Base-by-base conservation (phyloP, 37 sponge, comb jelly and placozoan species). In the Spongilla lacustris region DNA sequence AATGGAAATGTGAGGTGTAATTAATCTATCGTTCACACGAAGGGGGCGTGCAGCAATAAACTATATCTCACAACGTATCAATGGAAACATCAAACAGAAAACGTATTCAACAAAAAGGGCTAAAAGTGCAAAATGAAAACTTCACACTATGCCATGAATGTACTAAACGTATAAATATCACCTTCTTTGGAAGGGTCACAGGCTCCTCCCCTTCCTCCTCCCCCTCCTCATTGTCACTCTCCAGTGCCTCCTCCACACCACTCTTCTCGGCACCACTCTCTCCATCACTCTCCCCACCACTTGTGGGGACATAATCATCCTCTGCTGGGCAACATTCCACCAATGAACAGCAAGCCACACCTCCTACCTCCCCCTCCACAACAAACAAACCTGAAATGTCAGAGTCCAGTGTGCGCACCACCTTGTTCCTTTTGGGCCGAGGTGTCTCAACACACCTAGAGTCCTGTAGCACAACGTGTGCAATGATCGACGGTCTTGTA, bases 301-400 rank as follows among this genome's bases (percentile, higher is more conserved):
- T 82, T 22, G 21, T 28, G 35, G 75, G 84, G 21, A 24, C 22
- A 74, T 83, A 83, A 35, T 83, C 84, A 50, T 83, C 84, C 58
- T 66, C 84, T 83, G 66, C 30, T 5, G 13, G 50, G 17, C 66
- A 49, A 26, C 31, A 38, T n/a, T n/a, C n/a, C n/a, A n/a, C n/a
- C n/a, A n/a, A 73, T 73, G 2, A 26, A 6, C 41, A 41, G 6
- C 3, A 41, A 41, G 6, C 41, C 41, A 41, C 41, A 41, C 3
- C 3, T 6, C 41, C 3, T 6, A 41, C 41, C 41, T 6, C 6
- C 6, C 41, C 41, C 41, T 41, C 6, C n/a, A n/a, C n/a, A n/a
- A n/a, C n/a, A n/a, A n/a, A n/a, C n/a, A n/a, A n/a, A 41, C 41
- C 41, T 41, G 41, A 41, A 41, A 41, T 41, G 41, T 41, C 41